Evolutionary conservation across 2,113 vertebrate genomes (phyloP), one percentile per base, ranked within the genome.

Genomic region (Anseranas semipalmata): DNA sequence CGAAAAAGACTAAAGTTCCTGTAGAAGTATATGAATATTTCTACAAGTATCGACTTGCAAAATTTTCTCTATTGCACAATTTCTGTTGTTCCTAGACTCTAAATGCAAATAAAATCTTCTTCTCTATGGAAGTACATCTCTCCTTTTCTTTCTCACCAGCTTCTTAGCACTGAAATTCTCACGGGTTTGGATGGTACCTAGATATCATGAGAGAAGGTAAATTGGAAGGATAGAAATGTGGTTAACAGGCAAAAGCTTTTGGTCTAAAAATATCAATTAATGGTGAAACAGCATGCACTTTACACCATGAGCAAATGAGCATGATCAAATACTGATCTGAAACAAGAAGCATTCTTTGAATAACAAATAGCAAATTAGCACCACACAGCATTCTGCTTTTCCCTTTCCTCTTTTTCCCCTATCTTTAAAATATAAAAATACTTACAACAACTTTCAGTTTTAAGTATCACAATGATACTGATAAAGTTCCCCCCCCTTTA

Each of bases 341-440:
- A 85, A 56, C 24, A 66, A 56, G 10, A 33, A 60, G 7, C 33
- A 17, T 62, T 62, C 9, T 79, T 73, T 65, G 7, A 33, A 7
- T 43, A 56, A 84, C 11, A 17, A 77, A 19, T 20, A 28, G 30
- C 12, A 76, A 70, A 4, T 3, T 76, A 72, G 19, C 2, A 2
- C 16, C 2, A 7, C 25, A n/a, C 2, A 58, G 62, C 2, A 21
- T 22, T 66, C 25, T 85, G 13, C 9, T 88, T 78, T 85, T 55
- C 8, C 10, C 4, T 87, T 16, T 48, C 2, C 1, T 82, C 1
- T 82, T 9, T 43, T 28, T 25, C 30, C 41, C 45, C 2, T 0
- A 45, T 14, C 24, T 92, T 95, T 84, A 50, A 82, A 63, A 83
- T 19, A 79, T 35, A 33, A 67, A 28, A 80, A 6, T 15, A 35